These are phyloP conservation scores for Lutjanus argentimaculatus DNA, from an alignment of 2,797 vertebrate species.

Conservation along the genomic window DNA sequence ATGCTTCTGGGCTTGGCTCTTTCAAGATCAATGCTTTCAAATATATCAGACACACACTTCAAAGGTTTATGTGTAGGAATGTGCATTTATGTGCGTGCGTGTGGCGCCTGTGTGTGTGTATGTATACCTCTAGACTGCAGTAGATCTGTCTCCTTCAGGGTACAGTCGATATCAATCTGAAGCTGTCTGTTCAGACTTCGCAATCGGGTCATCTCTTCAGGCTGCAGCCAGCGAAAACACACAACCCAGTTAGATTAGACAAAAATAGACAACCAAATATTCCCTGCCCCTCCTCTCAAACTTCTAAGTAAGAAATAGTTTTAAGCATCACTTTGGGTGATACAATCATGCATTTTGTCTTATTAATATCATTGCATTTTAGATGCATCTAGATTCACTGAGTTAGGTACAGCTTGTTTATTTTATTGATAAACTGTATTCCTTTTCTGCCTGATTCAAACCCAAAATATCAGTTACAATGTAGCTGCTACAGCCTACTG, in stretches of 20 bases:
- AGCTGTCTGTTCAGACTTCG: conserved; percentile 96
- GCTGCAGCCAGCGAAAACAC: conserved; percentile 82
- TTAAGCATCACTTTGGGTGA: neutral
- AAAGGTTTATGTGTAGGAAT: conserved; percentile 48
- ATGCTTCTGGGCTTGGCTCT: conserved; percentile 55
- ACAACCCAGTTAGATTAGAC: conserved; percentile 48
- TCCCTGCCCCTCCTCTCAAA: neutral
- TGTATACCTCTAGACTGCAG: conserved; percentile 95
- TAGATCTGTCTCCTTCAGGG: conserved; percentile 97
- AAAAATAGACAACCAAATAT: conserved; percentile 27
- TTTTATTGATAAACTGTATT: neutral
- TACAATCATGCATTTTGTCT: neutral
- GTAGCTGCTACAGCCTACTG: neutral
- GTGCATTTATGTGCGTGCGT: conserved; percentile 28
- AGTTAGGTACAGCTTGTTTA: neutral
- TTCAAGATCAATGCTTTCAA: conserved; percentile 69
- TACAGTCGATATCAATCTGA: conserved; percentile 99
- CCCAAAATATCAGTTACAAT: neutral
- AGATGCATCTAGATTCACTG: neutral
- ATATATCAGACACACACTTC: conserved; percentile 67
- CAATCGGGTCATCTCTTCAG: conserved; percentile 98
- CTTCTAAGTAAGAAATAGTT: neutral
- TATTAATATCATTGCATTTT: neutral
- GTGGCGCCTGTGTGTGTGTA: conserved; percentile 26
- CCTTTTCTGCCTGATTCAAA: neutral